Conservation (phyloP, 2,888 invertebrate species). For the Dichetophora obliterata region DNA sequence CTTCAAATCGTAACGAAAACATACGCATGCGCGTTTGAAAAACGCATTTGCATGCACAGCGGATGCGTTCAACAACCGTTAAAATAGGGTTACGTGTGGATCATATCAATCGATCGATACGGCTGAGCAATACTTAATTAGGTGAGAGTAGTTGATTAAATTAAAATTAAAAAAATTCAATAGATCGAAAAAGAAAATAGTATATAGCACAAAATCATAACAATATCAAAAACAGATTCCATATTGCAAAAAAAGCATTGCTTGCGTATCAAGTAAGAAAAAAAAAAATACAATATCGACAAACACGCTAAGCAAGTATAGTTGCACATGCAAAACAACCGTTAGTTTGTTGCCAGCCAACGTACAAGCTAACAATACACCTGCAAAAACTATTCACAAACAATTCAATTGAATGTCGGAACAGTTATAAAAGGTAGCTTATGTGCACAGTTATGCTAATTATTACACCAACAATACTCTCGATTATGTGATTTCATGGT, state of each 20-base stretch:
- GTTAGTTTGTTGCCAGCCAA: not conserved
- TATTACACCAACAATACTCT: no score
- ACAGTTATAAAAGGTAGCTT: no score
- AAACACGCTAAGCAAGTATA: not conserved
- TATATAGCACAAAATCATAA: not conserved
- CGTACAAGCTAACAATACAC: not conserved
- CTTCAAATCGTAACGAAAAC: not conserved
- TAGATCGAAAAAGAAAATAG: not conserved
- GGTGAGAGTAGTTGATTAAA: slow-evolving; percentile 12
- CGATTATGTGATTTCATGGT: no score
- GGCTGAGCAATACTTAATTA: slow-evolving; percentile 16
- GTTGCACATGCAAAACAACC: slow-evolving; percentile 15
- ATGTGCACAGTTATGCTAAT: no score
- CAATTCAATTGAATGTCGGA: not conserved
- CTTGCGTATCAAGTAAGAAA: not conserved
- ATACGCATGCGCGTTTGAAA: slow-evolving; percentile 1
- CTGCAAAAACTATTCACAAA: not conserved
- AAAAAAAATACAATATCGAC: not conserved
- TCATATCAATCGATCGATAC: slow-evolving; percentile 1
- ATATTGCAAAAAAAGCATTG: not conserved
- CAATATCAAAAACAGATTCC: not conserved
- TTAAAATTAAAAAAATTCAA: not conserved
- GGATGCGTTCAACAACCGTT: not conserved
- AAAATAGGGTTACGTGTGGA: not conserved
- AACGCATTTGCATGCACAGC: not conserved